Evolutionary conservation across 2,888 invertebrate genomes (phyloP), one percentile per base, ranked within the genome.

Genomic region (Argyresthia albistria): DNA sequence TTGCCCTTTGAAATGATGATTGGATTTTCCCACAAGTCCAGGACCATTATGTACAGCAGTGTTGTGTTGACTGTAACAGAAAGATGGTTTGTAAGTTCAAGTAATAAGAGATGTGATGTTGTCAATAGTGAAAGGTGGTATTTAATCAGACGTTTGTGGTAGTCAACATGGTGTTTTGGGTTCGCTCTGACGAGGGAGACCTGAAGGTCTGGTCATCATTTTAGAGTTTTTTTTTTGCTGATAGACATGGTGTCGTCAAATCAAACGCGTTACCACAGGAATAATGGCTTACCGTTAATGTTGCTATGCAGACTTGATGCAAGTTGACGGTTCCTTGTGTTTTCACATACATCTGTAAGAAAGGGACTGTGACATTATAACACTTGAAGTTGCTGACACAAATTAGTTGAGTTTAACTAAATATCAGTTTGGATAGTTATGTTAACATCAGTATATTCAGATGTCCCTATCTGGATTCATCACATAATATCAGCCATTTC

Each of bases 121-220:
- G 8, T n/a, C 4, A 9, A 9, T 3, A n/a, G 39, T 11, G 39
- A 9, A 6, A 9, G 3, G 39, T 9, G n/a, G 8, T 11, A n/a
- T 39, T 39, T 39, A 25, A 50, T 50, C 50, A 50, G 50, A 50
- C 50, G 16, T 50, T 16, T 53, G 12, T 60, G 43, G 35, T 53
- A 59, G 65, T 73, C 71, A 75, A 73, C 73, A 74, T 67, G 72
- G 67, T 72, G 58, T 46, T 57, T 56, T 77, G 78, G 81, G 81
- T 82, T 82, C 81, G 12, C 81, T 82, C 82, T 82, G 81, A 60
- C 67, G 81, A 82, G 81, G 81, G 81, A 82, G 82, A 82, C 82
- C 82, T 82, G 82, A 82, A 69, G 79, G 80, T 80, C 74, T 15
- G 54, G 60, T 80, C 77, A 80, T 81, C 81, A 15, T 45, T 45